phyloP scores from a whole-genome alignment of 2,888 invertebrate species.

The Perithous albicinctus region DNA sequence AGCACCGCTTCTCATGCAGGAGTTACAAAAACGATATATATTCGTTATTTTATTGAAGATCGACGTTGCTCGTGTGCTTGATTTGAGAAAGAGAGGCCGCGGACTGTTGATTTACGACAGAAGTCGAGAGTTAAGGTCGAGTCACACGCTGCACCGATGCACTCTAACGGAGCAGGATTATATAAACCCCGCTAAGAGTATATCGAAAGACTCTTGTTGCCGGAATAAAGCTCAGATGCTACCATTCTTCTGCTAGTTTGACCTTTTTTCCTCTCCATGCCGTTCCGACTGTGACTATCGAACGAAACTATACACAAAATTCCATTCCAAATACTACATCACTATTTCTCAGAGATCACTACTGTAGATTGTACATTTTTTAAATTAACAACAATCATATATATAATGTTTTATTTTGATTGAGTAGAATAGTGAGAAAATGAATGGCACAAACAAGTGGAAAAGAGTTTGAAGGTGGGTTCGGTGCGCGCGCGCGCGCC shows the following conservation, averaged over 20 bases:
- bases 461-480: slow-evolving; percentile 48
- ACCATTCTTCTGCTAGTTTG: slow-evolving; percentile 63
- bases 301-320: neutral
- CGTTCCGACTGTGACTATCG: slow-evolving; percentile 1
- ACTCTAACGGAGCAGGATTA: slow-evolving; percentile 42
- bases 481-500: slow-evolving; percentile 23
- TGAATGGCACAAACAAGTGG: neutral
- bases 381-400: neutral
- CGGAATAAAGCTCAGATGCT: slow-evolving; percentile 39
- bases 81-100: neutral
- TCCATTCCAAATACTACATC: neutral
- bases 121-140: slow-evolving; percentile 41
- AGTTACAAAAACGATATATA: no score
- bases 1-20: no score
- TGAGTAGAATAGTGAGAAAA: neutral
- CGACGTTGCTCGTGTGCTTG: neutral
- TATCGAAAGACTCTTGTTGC: slow-evolving; percentile 45
- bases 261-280: slow-evolving; percentile 55
- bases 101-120: slow-evolving; percentile 53
- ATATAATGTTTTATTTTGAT: neutral
- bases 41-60: neutral
- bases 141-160: slow-evolving; percentile 61
- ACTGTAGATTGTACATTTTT: neutral
- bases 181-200: slow-evolving; percentile 45
- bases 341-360: neutral